Evolutionary conservation across 2,888 invertebrate species (phyloP), one percentile per base, ranked within the genome.

Genomic region (Tetranychus truncatus): DNA sequence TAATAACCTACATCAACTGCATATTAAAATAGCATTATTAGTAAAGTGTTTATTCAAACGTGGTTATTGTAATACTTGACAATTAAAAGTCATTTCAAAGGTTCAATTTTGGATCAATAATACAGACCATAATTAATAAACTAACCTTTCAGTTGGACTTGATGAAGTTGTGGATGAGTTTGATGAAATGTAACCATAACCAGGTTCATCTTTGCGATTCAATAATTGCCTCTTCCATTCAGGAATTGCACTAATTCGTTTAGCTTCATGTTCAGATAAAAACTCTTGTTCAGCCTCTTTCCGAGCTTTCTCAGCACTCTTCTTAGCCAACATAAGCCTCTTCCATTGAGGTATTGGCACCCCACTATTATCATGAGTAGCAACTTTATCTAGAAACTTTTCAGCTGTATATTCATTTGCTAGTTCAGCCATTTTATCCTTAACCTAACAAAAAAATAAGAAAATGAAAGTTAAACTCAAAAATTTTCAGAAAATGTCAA

Each of bases 301-400:
- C 79, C 91, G 88, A 11, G 95, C 94, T 79, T 91, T 89, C 83
- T 95, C 95, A 0, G 95, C 95, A 0, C 93, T 91, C 82, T 95
- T 91, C 81, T 92, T 89, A 2, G 95, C 95, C 82, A 95, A 83
- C 91, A 95, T 93, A 83, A 95, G 94, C 15, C 94, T 85, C 82
- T 95, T 95, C 95, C 95, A 95, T 44, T 89, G 90, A 18, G 95
- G 95, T 80, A 95, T 92, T 69, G 89, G 86, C 81, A 91, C 91
- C 1, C 95, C 95, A 8, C 91, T 88, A 74, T 88, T 88, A 82
- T 95, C 95, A 78, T 89, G 88, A 81, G 92, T 92, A 11, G 94
- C 93, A 79, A 95, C 89, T 90, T 93, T 86, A 82, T 93, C 91
- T 21, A 92, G 91, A 83, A 92, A 93, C 81, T 90, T 91, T 76